A percentile compares a stretch with the other conserved stretches of the same genome.
Conservation (phyloP, 2,888 invertebrate species). For the Sarcophaga rosellei region DNA sequence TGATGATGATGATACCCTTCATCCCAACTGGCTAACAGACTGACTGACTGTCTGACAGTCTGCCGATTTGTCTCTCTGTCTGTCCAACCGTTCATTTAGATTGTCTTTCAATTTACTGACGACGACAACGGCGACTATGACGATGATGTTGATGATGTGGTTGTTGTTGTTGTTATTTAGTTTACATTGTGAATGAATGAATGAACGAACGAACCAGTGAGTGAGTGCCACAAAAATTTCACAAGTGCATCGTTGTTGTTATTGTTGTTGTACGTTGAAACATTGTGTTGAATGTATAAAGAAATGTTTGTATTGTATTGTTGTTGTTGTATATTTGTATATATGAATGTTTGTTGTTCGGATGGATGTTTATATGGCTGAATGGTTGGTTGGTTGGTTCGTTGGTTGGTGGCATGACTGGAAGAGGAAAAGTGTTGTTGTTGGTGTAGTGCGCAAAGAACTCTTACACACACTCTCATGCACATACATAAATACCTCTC, state of each 20-base stretch:
- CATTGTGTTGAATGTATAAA: constrained; percentile 20
- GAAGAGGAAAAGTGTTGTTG: constrained; percentile 14
- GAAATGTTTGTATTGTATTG: not conserved
- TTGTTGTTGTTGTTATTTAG: not conserved
- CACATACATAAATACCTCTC: not conserved
- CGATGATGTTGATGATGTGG: not conserved
- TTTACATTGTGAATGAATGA: not conserved
- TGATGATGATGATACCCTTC: not conserved
- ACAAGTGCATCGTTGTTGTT: constrained; percentile 6
- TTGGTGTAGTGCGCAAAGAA: constrained; percentile 34
- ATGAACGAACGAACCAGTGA: constrained; percentile 5
- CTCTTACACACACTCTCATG: constrained; percentile 10
- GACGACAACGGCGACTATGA: not conserved
- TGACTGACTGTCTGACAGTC: not conserved
- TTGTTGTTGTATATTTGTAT: not conserved
- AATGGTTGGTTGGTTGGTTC: constrained; percentile 13
- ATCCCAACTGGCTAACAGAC: not conserved
- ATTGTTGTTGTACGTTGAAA: constrained; percentile 4
- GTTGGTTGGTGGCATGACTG: constrained; percentile 30
- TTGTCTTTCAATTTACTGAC: constrained; percentile 25
- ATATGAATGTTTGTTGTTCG: not conserved
- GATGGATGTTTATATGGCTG: constrained; percentile 16
- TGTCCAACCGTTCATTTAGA: not conserved
- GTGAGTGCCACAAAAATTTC: constrained; percentile 48
- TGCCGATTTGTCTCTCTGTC: constrained; percentile 40